These are phyloP conservation scores for Jacana jacana DNA, from an alignment of 2,113 vertebrate species.

Conservation along the genomic window DNA sequence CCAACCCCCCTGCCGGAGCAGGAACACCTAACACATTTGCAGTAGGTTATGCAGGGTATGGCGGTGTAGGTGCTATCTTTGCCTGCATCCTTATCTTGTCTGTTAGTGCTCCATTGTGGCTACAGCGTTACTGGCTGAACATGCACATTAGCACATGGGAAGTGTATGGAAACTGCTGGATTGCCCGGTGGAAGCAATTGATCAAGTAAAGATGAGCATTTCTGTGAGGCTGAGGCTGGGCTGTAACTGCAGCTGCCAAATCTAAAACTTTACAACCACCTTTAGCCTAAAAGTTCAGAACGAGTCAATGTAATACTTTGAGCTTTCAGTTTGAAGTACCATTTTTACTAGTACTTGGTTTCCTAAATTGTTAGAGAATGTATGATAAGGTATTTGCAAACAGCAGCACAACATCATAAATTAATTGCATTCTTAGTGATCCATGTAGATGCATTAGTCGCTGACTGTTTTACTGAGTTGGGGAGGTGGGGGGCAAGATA, in stretches of 20 bases:
- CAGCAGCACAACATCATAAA: not conserved
- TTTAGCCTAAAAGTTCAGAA: not conserved
- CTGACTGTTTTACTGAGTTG: not conserved
- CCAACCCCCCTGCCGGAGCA: no score
- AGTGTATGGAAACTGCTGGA: not conserved
- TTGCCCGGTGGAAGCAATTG: not conserved
- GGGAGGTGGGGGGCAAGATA: not conserved
- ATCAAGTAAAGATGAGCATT: not conserved
- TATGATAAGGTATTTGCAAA: not conserved
- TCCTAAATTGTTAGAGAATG: not conserved
- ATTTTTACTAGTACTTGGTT: not conserved
- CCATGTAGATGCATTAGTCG: not conserved
- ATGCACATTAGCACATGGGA: not conserved
- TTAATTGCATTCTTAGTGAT: not conserved
- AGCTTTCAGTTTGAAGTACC: not conserved
- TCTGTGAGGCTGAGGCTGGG: not conserved
- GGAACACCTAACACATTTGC: no score
- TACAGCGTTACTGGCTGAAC: no score
- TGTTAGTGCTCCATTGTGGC: fast-evolving
- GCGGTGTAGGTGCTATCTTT: not conserved
- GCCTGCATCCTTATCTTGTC: not conserved
- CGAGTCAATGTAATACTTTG: not conserved
- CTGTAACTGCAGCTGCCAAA: not conserved
- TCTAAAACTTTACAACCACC: not conserved
- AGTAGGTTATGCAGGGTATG: fast-evolving